Evolutionary conservation across 1,140 invertebrate species (phyloP), one percentile per base, ranked within the genome.

Genomic region (Drosophila ohnishii): DNA sequence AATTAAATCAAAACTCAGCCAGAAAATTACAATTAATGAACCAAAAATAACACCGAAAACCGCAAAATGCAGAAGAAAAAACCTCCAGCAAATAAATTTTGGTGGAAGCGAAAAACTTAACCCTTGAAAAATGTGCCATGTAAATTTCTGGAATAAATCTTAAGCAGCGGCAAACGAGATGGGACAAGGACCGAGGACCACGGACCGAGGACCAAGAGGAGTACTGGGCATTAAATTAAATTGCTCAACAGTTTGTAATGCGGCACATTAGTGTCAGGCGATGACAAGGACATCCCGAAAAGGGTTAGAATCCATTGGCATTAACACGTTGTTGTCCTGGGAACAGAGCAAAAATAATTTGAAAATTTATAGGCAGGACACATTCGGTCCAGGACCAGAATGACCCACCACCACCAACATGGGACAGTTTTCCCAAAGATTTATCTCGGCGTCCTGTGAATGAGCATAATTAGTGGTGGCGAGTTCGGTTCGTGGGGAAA

Each of bases 171-270:
- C 45, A 63, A 62, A 81, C 50, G 50, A 62, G 77, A 42, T 50
- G 58, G 47, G 47, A 61, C 67, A 65, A 72, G 44, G 47, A 48
- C 25, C 9, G 25, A n/a, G n/a, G n/a, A n/a, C n/a, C n/a, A 28
- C 19, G 34, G 11, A 35, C 10, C 10, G 11, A 11, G 34, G 47
- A 48, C 25, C 25, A 16, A 10, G 53, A 53, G 75, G 66, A 53
- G 75, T 55, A 44, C 53, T 67, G 37, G 50, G 78, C 88, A 90
- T 90, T 90, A 90, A 90, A 88, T 88, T 90, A 88, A 90, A 90
- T 90, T 90, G 88, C 88, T 90, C 82, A 88, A 90, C 88, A 90
- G 89, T 90, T 90, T 90, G 88, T 90, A 90, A 90, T 90, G 88
- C 88, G 88, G 88, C 75, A 88, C 88, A 90, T 90, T 90, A 90